These are phyloP conservation scores for Zosterops japonicus DNA, from an alignment of 2,113 vertebrate genomes.

Conservation along the genomic window DNA sequence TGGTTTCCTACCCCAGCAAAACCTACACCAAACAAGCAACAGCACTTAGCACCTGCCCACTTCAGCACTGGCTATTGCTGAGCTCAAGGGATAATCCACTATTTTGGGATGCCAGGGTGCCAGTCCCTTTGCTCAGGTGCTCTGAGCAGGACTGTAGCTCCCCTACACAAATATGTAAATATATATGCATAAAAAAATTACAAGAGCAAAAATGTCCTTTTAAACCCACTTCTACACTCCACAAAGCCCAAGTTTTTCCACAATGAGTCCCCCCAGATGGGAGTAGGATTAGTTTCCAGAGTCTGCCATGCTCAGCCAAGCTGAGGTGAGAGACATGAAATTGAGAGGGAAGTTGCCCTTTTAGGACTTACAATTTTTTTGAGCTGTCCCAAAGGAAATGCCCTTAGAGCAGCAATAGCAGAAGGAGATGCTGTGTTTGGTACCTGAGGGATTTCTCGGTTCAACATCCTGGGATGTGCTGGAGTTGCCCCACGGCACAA, in stretches of 20 bases:
- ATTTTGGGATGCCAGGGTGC: not conserved
- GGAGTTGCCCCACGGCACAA: not conserved
- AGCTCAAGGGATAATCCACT: not conserved
- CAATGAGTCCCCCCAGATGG: not conserved
- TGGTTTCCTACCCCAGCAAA: not conserved
- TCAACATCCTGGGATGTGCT: too few species aligned
- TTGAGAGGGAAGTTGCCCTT: not conserved
- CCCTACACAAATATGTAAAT: not conserved
- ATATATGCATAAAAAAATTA: not conserved
- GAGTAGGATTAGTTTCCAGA: not conserved
- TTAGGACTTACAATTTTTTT: fast-evolving
- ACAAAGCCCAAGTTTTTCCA: not conserved
- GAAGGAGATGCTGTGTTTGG: fast-evolving
- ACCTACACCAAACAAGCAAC: not conserved
- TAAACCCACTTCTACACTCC: not conserved
- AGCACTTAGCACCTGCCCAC: not conserved
- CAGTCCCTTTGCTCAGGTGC: not conserved
- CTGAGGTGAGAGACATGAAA: not conserved
- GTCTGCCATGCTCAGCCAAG: not conserved
- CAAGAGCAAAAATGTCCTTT: not conserved
- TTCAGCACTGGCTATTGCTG: not conserved
- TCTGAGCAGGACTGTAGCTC: not conserved
- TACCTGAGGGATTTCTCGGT: fast-evolving
- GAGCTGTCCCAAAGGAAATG: not conserved
- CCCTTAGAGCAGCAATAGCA: not conserved